Base-by-base conservation (phyloP, 1,140 invertebrate genomes). In the Drosophila persimilis region DNA sequence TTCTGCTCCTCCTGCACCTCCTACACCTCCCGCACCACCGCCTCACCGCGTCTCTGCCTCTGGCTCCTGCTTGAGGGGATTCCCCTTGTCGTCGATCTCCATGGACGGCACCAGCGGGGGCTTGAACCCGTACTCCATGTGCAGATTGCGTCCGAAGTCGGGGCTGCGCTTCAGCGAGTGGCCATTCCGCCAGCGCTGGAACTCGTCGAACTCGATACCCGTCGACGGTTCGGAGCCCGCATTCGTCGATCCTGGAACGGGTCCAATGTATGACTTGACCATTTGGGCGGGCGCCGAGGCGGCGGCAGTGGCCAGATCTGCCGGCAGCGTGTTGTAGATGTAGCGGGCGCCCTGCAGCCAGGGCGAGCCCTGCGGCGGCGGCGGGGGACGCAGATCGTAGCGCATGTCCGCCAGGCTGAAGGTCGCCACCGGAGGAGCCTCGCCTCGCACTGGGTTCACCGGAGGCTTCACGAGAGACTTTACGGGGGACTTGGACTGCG, bases 51-150 rank as follows among this genome's bases (percentile, higher is more conserved):
- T 26, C 47, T 70, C 73, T 35, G 80, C 35, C 3, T 86, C 74
- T 26, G 24, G 0, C 2, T 66, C 56, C 26, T 78, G 69, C 52
- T 89, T 93, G 29, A 95, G 88, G 0, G 94, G 94, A 53, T 93
- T 91, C 7, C 94, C 94, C 70, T 94, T 91, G 69, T 96, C 94
- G 75, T 96, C 95, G 24, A 96, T 95, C 83, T 96, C 95, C n/a
- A 95, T 93, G 0, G 96, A 96, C 2, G 96, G 96, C 54, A 95
- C 93, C 75, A 97, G 90, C 0, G 95, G 95, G 8, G 96, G 95
- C 75, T 95, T 96, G 65, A 97, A 96, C 0, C 95, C 96, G 77
- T 97, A 96, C 66, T 97, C 96, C 77, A 96, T 93, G 67, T 94
- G 94, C 0, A 95, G 92, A 64, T 94, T 95, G 66, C 93, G 93